Evolutionary conservation across 53 echinoderm and acorn worm genomes (phyloP), one percentile per base, ranked within the genome.

Genomic region (Stichopus horrens): DNA sequence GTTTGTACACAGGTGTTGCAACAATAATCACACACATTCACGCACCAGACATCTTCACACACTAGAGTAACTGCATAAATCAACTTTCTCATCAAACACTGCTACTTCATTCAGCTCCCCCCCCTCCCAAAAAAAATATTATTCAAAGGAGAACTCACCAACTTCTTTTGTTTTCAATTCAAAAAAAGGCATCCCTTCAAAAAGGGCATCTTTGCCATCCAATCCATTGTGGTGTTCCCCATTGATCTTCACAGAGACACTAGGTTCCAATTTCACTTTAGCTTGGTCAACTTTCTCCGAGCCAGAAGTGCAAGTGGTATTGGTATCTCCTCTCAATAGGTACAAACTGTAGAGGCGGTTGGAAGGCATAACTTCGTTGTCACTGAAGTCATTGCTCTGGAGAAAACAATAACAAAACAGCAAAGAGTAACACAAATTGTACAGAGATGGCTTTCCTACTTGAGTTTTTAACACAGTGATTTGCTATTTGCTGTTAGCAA

Each of bases 141-240:
- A 13, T 10, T 5, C 37, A 51, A 76, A 1, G 7, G 76, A 55
- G 19, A 56, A 92, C 96, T 88, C 77, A 96, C 96, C 96, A 65
- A 96, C 91, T 94, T 96, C 96, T 82, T 93, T 95, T 53, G 91
- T 92, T 55, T 91, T 93, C n/a, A 96, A 89, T 67, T 96, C 96
- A 88, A 93, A 93, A 86, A 96, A 96, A 18, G 96, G 96, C 96
- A 96, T 96, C 18, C 96, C 96, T 77, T 96, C 96, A 91, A 95
- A 96, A 53, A 96, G 89, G 1, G 96, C 96, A 65, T 96, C 96
- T 68, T 90, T 90, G 54, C 90, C 84, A 54, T 86, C 66, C 8
- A 89, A 90, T 7, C 93, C 92, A 76, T 96, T 90, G 76, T 94
- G 92, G 54, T 92, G 90, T 9, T 92, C 90, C 58, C 94, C 96